Percentiles rank a stretch among this genome's conserved stretches.
Evolutionary conservation across 2,888 invertebrate genomes (phyloP).

Genomic region (Hyposoter dolosus): DNA sequence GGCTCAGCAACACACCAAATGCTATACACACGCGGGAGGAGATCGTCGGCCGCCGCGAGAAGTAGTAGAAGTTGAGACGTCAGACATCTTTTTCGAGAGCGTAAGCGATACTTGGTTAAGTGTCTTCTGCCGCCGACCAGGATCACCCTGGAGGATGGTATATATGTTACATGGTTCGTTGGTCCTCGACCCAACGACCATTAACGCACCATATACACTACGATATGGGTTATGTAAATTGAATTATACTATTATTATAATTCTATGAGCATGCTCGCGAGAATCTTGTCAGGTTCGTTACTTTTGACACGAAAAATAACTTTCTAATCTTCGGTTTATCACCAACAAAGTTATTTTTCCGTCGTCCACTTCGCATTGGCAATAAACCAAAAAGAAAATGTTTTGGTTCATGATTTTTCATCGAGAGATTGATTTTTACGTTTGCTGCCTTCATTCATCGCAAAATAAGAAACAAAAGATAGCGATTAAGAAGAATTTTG

Average conservation of each 20-base stretch:
- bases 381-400: neutral
- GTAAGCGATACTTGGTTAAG: constrained; percentile 81
- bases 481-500: neutral
- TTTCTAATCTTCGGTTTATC: constrained; percentile 15
- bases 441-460: neutral
- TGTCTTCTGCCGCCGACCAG: constrained; percentile 71
- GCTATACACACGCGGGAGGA: constrained; percentile 49
- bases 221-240: constrained; percentile 41
- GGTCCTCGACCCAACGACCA: constrained; percentile 66
- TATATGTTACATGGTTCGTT: constrained; percentile 19
- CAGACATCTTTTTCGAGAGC: constrained; percentile 76
- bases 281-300: constrained; percentile 36
- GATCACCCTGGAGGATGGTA: constrained; percentile 53
- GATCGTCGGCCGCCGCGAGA: constrained; percentile 64
- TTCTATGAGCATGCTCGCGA: constrained; percentile 23
- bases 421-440: neutral
- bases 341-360: neutral
- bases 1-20: constrained; percentile 14
- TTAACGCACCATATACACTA: constrained; percentile 21
- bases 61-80: constrained; percentile 74
- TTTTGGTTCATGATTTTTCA: neutral
- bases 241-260: constrained; percentile 49
- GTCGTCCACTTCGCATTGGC: neutral
- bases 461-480: neutral
- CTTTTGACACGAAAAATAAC: constrained; percentile 19